Conservation (phyloP, 2,888 invertebrate species). For the Drosophila stalkeri region DNA sequence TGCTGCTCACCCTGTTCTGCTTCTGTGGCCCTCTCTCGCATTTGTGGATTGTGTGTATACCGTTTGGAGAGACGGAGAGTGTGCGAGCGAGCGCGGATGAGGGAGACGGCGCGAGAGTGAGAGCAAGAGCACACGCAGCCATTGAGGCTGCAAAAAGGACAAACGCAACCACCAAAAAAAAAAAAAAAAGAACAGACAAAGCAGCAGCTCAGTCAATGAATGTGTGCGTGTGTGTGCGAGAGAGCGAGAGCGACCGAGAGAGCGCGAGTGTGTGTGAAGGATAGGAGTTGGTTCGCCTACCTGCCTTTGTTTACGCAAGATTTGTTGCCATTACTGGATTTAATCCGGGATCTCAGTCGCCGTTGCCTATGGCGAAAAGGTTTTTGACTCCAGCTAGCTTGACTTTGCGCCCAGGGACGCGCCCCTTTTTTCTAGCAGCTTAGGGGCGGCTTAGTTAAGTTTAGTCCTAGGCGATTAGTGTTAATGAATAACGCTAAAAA, state of each 20-base stretch:
- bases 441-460: constrained; percentile 56
- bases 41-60: constrained; percentile 74
- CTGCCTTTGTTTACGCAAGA: constrained; percentile 79
- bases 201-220: constrained; percentile 32
- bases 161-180: constrained; percentile 64
- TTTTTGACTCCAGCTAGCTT: constrained; percentile 70
- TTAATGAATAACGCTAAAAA: constrained; percentile 75
- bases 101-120: constrained; percentile 4
- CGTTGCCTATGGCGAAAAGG: constrained; percentile 67
- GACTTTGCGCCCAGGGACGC: constrained; percentile 46
- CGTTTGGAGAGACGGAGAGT: constrained; percentile 58
- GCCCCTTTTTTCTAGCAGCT: constrained; percentile 47
- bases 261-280: neutral
- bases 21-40: constrained; percentile 15
- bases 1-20: constrained; percentile 28
- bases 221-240: constrained; percentile 1
- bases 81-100: neutral
- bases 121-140: constrained; percentile 54
- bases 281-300: constrained; percentile 45
- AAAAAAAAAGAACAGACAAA: constrained; percentile 40
- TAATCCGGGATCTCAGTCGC: constrained; percentile 71
- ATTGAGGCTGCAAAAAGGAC: constrained; percentile 72
- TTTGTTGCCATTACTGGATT: constrained; percentile 76
- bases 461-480: constrained; percentile 69
- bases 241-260: constrained; percentile 9